Evolutionary conservation across 2,113 vertebrate genomes (phyloP).

Genomic region (Petaurus breviceps): DNA sequence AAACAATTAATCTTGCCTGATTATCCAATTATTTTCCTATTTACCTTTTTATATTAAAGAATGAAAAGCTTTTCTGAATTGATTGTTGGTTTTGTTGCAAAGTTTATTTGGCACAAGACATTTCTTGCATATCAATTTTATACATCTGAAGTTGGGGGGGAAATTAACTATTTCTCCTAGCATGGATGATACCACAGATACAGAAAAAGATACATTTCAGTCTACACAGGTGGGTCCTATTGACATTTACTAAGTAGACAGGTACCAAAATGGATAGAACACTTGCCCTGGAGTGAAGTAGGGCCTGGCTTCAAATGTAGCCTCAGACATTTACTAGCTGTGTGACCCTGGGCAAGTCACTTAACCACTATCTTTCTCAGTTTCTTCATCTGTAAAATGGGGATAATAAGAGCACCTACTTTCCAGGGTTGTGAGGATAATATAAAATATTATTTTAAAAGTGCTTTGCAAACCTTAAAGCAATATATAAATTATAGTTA

Average conservation of each 20-base stretch:
- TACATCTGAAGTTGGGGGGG: constrained; percentile 3
- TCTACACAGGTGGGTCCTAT: background rate
- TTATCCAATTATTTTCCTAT: constrained; percentile 23
- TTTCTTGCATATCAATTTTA: background rate
- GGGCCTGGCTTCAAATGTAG: background rate
- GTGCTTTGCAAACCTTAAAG: background rate
- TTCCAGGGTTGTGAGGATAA: background rate
- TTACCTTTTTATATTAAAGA: constrained; percentile 28
- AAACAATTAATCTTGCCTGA: background rate
- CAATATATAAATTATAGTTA: background rate
- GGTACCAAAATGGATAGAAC: background rate
- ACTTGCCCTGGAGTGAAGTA: background rate
- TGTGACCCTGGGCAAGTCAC: background rate
- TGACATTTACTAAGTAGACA: background rate
- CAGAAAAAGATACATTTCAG: background rate
- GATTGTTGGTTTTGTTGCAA: background rate
- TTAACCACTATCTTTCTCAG: background rate
- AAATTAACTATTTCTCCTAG: background rate
- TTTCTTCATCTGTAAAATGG: background rate
- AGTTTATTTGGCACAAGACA: background rate
- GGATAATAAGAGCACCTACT: background rate
- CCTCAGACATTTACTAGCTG: background rate
- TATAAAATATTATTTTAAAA: background rate
- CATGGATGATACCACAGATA: background rate
- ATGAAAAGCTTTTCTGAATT: background rate